These are phyloP conservation scores for Aulostomus chinensis DNA, from an alignment of 2,797 vertebrate genomes.

Conservation along the genomic window DNA sequence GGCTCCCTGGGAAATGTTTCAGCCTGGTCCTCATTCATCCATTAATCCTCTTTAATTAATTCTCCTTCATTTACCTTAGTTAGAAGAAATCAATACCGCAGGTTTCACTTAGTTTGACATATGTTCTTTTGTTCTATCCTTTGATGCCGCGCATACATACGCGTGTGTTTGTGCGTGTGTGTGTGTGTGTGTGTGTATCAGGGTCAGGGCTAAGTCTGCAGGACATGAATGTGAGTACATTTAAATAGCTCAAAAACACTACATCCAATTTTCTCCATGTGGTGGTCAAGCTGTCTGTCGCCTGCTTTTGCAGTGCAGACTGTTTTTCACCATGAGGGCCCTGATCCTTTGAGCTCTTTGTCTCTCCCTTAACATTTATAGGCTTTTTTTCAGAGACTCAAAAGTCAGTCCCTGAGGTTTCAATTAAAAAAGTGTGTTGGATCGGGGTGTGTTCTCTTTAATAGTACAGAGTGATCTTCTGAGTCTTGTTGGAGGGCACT, in stretches of 20 bases:
- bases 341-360: conserved; percentile 71
- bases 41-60: conserved; percentile 84
- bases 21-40: conserved; percentile 74
- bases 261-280: too few species aligned
- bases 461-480: conserved; percentile 78
- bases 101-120: conserved; percentile 83
- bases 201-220: too few species aligned
- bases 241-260: too few species aligned
- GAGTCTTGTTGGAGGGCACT: conserved; percentile 70
- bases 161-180: too few species aligned
- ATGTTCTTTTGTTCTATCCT: conserved; percentile 76
- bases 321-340: conserved; percentile 50
- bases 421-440: conserved; percentile 81
- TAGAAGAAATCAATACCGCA: conserved; percentile 80
- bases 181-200: too few species aligned
- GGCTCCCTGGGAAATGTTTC: conserved; percentile 61
- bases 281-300: too few species aligned
- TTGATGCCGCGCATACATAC: conserved; percentile 26
- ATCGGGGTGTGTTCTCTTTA: conserved; percentile 77
- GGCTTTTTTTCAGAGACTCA: conserved; percentile 61
- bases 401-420: conserved; percentile 82
- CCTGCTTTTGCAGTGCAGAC: too few species aligned
- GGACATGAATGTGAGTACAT: too few species aligned
- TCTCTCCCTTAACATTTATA: conserved; percentile 71
- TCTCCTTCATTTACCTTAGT: conserved; percentile 78